Percentiles rank a stretch among this genome's conserved stretches.
Conservation (phyloP, 2,797 vertebrate genomes). For the Numenius phaeopus region DNA sequence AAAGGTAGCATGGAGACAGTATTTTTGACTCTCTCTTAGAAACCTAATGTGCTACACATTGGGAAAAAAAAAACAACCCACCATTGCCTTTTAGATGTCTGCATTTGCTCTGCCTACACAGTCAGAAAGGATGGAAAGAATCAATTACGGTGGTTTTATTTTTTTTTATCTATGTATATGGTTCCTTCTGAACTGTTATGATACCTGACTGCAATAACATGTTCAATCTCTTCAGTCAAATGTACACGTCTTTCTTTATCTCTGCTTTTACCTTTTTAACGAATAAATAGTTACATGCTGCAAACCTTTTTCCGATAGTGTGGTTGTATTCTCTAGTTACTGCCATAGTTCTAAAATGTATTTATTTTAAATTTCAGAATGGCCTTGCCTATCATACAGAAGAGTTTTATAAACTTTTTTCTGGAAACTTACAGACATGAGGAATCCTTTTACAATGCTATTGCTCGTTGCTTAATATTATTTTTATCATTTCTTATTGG, state of each 20-base stretch:
- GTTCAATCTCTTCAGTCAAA: not conserved
- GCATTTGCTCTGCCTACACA: not conserved
- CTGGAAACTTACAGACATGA: not conserved
- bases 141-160: not conserved
- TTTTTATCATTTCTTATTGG: not conserved
- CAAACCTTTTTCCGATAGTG: not conserved
- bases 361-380: not conserved
- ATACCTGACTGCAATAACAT: not conserved
- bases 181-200: not conserved
- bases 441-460: not conserved
- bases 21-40: not conserved
- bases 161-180: not conserved
- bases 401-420: not conserved
- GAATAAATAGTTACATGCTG: not conserved
- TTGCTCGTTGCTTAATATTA: not conserved
- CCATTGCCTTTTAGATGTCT: not conserved
- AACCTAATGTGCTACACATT: not conserved
- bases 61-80: not conserved
- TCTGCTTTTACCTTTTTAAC: not conserved
- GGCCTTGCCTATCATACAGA: not conserved
- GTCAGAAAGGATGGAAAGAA: not conserved
- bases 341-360: not conserved
- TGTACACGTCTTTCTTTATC: not conserved
- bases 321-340: not conserved
- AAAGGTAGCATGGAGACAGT: not conserved